Conservation (phyloP, 2,888 invertebrate genomes). For the Unio pictorum region DNA sequence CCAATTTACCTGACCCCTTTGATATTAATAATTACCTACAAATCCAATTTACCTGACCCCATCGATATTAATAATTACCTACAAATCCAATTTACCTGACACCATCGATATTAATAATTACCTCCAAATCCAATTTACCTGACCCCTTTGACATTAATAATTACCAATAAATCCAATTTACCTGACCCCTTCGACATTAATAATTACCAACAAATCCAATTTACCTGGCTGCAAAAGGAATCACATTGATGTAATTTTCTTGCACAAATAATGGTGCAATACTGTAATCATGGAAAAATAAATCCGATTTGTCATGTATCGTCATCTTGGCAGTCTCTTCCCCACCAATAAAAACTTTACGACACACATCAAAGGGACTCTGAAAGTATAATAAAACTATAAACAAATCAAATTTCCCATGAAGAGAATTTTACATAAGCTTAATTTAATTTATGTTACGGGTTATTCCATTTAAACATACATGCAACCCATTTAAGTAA, state of each 20-base stretch:
- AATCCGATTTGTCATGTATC: slow-evolving; percentile 83
- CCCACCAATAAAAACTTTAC: slow-evolving; percentile 84
- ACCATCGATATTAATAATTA: too few relatives aligned
- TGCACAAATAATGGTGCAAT: slow-evolving; percentile 97
- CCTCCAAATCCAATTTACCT: too few relatives aligned
- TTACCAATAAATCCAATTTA: too few relatives aligned
- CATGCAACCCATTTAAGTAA: too few relatives aligned
- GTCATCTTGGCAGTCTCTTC: slow-evolving; percentile 66
- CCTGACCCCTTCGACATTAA: too few relatives aligned
- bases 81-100: too few relatives aligned
- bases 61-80: too few relatives aligned
- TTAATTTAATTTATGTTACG: not conserved
- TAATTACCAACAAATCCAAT: slow-evolving; percentile 11
- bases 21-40: too few relatives aligned
- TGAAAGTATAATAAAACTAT: slow-evolving; percentile 63
- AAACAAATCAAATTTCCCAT: not conserved
- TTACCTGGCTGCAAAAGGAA: slow-evolving; percentile 83
- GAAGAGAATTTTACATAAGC: not conserved
- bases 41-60: too few relatives aligned
- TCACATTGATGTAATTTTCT: slow-evolving; percentile 92
- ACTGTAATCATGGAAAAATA: slow-evolving; percentile 98
- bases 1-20: too few relatives aligned
- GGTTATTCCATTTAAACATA: too few relatives aligned
- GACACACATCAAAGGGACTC: slow-evolving; percentile 95
- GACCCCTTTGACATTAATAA: too few relatives aligned